Conservation (phyloP, 1,140 invertebrate species). For the Cyrtorhinus lividipennis region DNA sequence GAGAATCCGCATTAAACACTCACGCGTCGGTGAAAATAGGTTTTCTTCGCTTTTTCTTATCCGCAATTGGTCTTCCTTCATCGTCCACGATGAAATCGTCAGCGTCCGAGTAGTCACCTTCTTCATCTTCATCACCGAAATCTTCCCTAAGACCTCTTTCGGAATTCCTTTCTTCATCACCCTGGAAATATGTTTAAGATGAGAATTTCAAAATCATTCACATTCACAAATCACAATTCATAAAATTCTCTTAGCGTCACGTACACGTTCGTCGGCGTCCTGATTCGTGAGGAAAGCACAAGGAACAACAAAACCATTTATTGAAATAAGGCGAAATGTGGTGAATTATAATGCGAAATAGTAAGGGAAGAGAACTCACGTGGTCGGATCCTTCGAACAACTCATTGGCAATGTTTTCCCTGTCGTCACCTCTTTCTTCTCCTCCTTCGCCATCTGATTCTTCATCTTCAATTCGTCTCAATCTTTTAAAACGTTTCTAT, state of each 20-base stretch:
- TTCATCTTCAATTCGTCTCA: slow-evolving; percentile 70
- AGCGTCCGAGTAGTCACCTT: slow-evolving; percentile 62
- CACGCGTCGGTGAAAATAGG: slow-evolving; percentile 83
- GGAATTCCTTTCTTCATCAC: slow-evolving; percentile 59
- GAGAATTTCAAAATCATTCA: no score
- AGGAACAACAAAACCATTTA: no score
- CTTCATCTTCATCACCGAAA: slow-evolving; percentile 61
- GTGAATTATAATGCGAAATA: no score
- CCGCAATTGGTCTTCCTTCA: slow-evolving; percentile 78
- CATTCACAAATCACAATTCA: neutral
- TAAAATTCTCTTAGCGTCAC: slow-evolving; percentile 20
- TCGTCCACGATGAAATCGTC: slow-evolving; percentile 98
- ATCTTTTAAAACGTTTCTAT: slow-evolving; percentile 76
- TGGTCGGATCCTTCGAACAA: slow-evolving; percentile 74
- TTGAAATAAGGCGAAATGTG: no score
- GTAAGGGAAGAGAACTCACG: slow-evolving; percentile 39
- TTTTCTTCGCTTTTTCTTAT: slow-evolving; percentile 72
- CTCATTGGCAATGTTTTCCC: slow-evolving; percentile 78
- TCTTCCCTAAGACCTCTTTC: slow-evolving; percentile 37
- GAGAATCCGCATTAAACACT: no score
- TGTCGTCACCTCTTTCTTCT: slow-evolving; percentile 55
- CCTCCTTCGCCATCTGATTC: slow-evolving; percentile 71
- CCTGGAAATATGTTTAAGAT: no score
- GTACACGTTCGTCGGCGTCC: slow-evolving; percentile 28
- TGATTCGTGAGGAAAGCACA: slow-evolving; percentile 17